Evolutionary conservation across 1,140 invertebrate species (phyloP), one percentile per base, ranked within the genome.

Genomic region (Wiebesia pumilae): DNA sequence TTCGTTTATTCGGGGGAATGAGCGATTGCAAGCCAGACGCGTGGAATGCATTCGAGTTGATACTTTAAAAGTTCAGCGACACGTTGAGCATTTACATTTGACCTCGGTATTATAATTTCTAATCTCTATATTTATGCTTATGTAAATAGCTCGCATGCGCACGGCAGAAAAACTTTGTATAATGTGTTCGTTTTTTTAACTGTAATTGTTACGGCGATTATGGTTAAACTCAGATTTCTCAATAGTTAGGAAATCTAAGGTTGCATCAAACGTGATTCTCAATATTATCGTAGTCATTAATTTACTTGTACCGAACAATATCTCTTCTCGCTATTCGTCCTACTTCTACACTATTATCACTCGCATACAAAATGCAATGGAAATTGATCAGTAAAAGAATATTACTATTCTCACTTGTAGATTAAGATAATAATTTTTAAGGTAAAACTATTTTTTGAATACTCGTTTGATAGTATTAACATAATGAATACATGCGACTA

Each of bases 81-180:
- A 47, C 40, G 6, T 77, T 10, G 14, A 35, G 19, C 43, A 47
- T 47, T 77, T 77, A 77, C 43, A 77, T 47, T 47, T 47, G 24
- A 77, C 73, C 40, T 77, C 43, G 73, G 73, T 16, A 77, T 47
- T 58, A 79, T 19, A 35, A 79, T 79, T 79, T 54, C 43, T 79
- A 79, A 58, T 79, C 47, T 6, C 77, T n/a, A 9, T 38, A 30
- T 51, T 58, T 47, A 58, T 58, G 77, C 19, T 78, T 79, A 79
- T 79, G 77, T 79, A 54, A 79, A 54, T 79, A 54, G 19, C 75
- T 14, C 30, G 40, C 35, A 43, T 6, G 27, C 3, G 16, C 33
- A 35, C 4, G 6, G 2, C 69, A 16, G 69, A 71, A 71, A 71
- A 71, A 71, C 69, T 71, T 71, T 38, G 69, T 71, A 71, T 38